Base-by-base conservation (phyloP, 2,888 invertebrate genomes). In the Nowickia ferox region DNA sequence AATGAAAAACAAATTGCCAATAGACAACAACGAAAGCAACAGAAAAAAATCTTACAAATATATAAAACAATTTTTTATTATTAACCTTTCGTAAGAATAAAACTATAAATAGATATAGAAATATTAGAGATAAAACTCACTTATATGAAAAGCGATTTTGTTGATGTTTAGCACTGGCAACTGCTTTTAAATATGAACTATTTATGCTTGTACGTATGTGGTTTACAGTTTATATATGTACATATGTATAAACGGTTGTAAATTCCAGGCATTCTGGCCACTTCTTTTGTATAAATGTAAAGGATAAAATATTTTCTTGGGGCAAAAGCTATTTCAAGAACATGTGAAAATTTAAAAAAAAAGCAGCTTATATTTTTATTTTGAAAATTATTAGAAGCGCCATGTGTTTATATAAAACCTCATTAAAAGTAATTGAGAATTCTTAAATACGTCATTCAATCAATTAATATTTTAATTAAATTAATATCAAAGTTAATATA, bases 121-220 rank as follows among this genome's bases (percentile, higher is more conserved):
- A 17, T 19, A 61, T 17, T 10, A 19, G 44, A 75, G 68, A 55
- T n/a, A 38, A 19, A 30, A 30, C 5, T 30, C 6, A 30, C 30
- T 30, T 2, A 59, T 44, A 51, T 44, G 51, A 30, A 74, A 72
- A 68, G 48, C 68, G 61, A 74, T 84, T 61, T 53, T 19, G 13
- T 53, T 76, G 61, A 85, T 74, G 72, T 82, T 79, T 66, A 51
- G 71, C 79, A 22, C 9, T 30, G 9, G 51, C 11, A 76, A 81
- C 71, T 77, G 74, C 63, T 85, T 74, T 57, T 42, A 81, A 74
- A 81, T 78, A 74, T 11, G 76, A 84, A 80, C 72, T 77, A 72
- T 57, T 79, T 80, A 66, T 30, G 5, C 30, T 30, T 6, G 6
- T 30, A 30, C 6, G 30, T 30, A 30, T 72, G 13, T 44, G 53